These are phyloP conservation scores for Argyresthia goedartella DNA, from an alignment of 2,888 invertebrate genomes.

Conservation along the genomic window DNA sequence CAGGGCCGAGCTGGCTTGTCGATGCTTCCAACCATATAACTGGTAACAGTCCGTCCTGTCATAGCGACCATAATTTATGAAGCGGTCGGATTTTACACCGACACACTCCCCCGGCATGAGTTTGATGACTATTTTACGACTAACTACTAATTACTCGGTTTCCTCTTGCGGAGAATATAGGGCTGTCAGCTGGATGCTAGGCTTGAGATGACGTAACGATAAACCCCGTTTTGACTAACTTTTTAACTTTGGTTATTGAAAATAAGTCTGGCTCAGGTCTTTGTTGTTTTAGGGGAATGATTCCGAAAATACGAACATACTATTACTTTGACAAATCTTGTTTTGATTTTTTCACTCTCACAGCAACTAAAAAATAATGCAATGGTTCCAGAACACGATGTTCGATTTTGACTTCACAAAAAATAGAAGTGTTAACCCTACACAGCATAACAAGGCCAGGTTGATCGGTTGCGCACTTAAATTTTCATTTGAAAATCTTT, in stretches of 20 bases:
- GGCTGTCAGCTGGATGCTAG: too few species aligned
- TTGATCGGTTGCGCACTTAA: neutral
- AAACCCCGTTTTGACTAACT: too few species aligned
- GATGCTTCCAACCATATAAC: conserved; percentile 43
- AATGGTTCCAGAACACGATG: neutral
- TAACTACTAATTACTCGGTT: conserved; percentile 61
- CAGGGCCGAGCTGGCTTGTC: conserved; percentile 9
- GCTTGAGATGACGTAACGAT: too few species aligned
- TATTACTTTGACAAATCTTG: too few species aligned
- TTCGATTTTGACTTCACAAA: too few species aligned
- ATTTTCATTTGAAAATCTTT: neutral
- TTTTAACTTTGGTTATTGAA: too few species aligned
- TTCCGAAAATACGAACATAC: too few species aligned
- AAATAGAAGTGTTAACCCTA: too few species aligned
- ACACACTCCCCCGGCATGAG: conserved; percentile 46
- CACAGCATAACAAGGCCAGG: neutral
- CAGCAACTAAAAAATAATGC: conserved; percentile 4
- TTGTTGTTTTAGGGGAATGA: too few species aligned
- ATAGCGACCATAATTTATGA: conserved; percentile 60
- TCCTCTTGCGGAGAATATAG: conserved; percentile 30
- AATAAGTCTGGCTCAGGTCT: too few species aligned
- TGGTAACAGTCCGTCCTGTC: conserved; percentile 57
- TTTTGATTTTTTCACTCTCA: too few species aligned
- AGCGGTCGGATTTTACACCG: conserved; percentile 40
- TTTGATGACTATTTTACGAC: conserved; percentile 67